Base-by-base conservation (phyloP, 2,888 invertebrate genomes). In the Microctonus brassicae region DNA sequence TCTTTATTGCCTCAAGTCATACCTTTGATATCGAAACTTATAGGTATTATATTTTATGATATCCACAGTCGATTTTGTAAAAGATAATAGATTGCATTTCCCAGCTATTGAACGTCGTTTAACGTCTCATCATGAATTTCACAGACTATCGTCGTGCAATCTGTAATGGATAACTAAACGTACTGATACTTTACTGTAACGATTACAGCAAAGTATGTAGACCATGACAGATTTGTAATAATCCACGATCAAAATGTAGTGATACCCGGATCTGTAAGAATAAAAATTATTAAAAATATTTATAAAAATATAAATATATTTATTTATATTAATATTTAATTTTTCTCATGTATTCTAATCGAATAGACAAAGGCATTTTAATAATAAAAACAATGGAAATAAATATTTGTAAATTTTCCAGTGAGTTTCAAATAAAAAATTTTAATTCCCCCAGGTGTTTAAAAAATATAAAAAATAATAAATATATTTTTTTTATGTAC, bases 111-210 rank as follows among this genome's bases (percentile, higher is more conserved):
- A 84, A 83, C 78, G 78, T 79, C 78, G 78, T 81, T 83, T 80
- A 81, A 85, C 84, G 85, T 82, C 77, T 81, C 79, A 82, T 81
- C 82, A 84, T 82, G 79, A 76, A 85, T 84, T 82, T 83, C 81
- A 81, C 85, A 83, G 81, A 72, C 26, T 33, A 75, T 62, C 76
- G 77, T 76, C 79, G 75, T 74, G 75, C 82, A 83, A 84, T 85
- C 81, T 83, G 79, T 84, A 84, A 85, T 83, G 81, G 83, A 75
- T 79, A 81, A 82, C 79, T 77, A 72, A 69, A 73, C 66, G 17
- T 47, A 47, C 68, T 68, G 61, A 66, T 70, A 75, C 3, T 42
- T 63, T 53, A 34, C 53, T 34, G 33, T 11, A 58, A 34, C 34
- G 36, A 22, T n/a, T 66, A 33, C 58, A 29, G 26, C 26, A 17